These are phyloP conservation scores for Lysandra bellargus DNA, from an alignment of 2,888 invertebrate genomes.

Conservation along the genomic window DNA sequence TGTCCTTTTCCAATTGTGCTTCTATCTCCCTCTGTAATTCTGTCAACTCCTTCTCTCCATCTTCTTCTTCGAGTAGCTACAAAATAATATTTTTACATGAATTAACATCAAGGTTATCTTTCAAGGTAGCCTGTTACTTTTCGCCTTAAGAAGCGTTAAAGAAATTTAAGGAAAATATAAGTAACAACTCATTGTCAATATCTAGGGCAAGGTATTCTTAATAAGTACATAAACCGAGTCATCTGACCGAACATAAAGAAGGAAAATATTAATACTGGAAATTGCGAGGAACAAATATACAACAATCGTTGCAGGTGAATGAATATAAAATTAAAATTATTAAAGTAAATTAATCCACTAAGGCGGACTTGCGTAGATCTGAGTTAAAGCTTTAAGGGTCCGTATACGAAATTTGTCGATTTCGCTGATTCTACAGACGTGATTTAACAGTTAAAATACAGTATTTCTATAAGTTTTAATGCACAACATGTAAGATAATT, in stretches of 20 bases:
- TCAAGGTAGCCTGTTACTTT: not conserved
- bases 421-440: no score
- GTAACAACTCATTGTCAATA: constrained; percentile 5
- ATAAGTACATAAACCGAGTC: not conserved
- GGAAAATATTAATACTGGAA: not conserved
- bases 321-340: not conserved
- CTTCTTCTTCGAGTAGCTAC: constrained; percentile 79
- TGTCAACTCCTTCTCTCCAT: constrained; percentile 84
- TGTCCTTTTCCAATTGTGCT: constrained; percentile 85
- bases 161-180: constrained; percentile 17
- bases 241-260: constrained; percentile 2
- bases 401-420: no score
- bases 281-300: not conserved
- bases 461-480: no score
- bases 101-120: not conserved
- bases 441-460: no score
- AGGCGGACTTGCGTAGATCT: no score
- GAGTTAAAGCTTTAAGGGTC: no score
- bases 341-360: no score
- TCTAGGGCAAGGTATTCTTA: constrained; percentile 14
- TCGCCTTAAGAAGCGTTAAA: not conserved
- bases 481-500: no score
- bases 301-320: not conserved
- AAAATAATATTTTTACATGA: constrained; percentile 38
- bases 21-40: constrained; percentile 94